Evolutionary conservation across 2,888 invertebrate species (phyloP).

Genomic region (Diadromus collaris): DNA sequence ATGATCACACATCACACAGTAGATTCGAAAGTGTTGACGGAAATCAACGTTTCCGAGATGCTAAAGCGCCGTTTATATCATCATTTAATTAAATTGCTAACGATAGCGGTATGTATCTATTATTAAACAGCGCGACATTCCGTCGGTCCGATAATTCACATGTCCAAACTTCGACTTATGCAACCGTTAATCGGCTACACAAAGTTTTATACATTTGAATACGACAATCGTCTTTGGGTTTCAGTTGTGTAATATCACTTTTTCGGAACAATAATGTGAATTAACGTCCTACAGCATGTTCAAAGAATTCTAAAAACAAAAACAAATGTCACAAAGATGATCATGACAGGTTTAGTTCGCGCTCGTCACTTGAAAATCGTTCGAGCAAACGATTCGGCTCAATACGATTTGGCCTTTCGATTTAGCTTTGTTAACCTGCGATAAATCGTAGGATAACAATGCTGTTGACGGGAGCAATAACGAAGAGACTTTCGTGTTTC

Average conservation of each 20-base stretch:
- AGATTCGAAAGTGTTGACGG: not conserved
- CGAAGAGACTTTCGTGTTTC: not conserved
- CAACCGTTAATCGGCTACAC: not conserved
- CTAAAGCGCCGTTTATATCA: not conserved
- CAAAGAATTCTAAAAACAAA: too few relatives aligned
- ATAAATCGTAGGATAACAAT: not conserved
- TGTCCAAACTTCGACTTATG: not conserved
- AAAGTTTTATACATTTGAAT: not conserved
- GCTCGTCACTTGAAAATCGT: not conserved
- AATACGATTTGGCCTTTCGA: not conserved
- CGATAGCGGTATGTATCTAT: not conserved
- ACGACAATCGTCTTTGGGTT: not conserved
- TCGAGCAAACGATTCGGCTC: not conserved
- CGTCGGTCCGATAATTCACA: not conserved
- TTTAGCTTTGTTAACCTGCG: too few relatives aligned
- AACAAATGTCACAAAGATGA: not conserved
- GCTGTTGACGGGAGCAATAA: not conserved
- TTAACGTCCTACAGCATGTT: not conserved
- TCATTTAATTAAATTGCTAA: not conserved
- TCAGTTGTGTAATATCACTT: not conserved
- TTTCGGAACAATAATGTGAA: not conserved
- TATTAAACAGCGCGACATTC: not conserved
- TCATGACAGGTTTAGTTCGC: not conserved
- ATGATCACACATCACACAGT: not conserved
- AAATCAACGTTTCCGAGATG: not conserved